Conservation (phyloP, 2,113 vertebrate genomes). For the Chunga burmeisteri region DNA sequence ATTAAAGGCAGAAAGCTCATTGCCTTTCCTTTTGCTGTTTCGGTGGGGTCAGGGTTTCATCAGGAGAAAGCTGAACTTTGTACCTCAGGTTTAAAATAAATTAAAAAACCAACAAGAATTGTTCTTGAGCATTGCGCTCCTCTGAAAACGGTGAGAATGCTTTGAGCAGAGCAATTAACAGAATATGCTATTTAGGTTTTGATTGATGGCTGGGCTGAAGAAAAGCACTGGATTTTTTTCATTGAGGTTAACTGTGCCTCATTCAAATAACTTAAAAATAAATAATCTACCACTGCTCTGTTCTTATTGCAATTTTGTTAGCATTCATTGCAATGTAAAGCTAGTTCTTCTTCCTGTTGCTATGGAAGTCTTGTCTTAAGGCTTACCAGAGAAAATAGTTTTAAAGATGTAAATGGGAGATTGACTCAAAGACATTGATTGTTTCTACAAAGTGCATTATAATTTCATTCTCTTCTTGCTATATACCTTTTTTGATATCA, state of each 20-base stretch:
- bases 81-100: neutral
- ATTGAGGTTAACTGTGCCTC: neutral
- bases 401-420: neutral
- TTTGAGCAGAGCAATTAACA: neutral
- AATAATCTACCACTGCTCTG: neutral
- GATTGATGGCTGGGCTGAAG: neutral
- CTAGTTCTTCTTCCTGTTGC: conserved; percentile 20
- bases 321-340: neutral
- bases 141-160: neutral
- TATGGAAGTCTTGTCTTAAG: conserved; percentile 15
- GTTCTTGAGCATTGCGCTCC: neutral
- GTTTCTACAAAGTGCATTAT: neutral
- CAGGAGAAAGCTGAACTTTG: neutral
- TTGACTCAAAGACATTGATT: neutral
- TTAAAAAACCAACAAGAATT: neutral
- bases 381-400: neutral
- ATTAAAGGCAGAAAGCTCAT: neutral
- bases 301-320: neutral
- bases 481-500: neutral
- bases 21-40: neutral
- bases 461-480: neutral
- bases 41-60: neutral
- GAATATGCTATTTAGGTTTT: neutral
- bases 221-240: neutral
- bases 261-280: neutral